Evolutionary conservation across 2,888 invertebrate genomes (phyloP).

Genomic region (Tiliacea citrago): DNA sequence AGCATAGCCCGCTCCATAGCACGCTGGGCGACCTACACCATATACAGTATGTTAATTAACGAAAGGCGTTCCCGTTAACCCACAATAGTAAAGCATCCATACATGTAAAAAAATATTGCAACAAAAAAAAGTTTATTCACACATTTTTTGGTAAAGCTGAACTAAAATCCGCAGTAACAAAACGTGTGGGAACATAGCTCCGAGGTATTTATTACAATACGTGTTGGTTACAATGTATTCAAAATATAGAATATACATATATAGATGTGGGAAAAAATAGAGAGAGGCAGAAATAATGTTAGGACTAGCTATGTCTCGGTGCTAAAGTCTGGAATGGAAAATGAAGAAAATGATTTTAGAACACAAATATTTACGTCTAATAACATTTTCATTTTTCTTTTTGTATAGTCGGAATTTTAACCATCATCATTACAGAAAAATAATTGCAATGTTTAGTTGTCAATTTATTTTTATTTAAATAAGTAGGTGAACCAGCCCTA

Average conservation of each 20-base stretch:
- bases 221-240: slow-evolving; percentile 15
- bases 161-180: neutral
- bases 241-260: slow-evolving; percentile 18
- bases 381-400: neutral
- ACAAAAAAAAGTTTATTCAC: too few relatives aligned
- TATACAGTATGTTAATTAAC: too few relatives aligned
- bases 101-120: too few relatives aligned
- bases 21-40: too few relatives aligned
- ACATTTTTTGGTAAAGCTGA: slow-evolving; percentile 9
- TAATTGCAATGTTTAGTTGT: neutral
- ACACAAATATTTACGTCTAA: neutral
- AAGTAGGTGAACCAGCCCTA: neutral
- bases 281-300: neutral
- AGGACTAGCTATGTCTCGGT: neutral
- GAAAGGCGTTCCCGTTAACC: too few relatives aligned
- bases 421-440: neutral
- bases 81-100: too few relatives aligned
- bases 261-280: neutral
- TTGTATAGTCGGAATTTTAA: neutral
- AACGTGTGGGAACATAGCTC: slow-evolving; percentile 16
- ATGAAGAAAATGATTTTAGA: neutral
- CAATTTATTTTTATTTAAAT: neutral
- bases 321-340: neutral
- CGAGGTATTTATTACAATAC: neutral
- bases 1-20: too few relatives aligned